A percentile compares a stretch with the other conserved stretches of the same genome.
Conservation (phyloP, 2,113 vertebrate species). For the Saguinus imperator region DNA sequence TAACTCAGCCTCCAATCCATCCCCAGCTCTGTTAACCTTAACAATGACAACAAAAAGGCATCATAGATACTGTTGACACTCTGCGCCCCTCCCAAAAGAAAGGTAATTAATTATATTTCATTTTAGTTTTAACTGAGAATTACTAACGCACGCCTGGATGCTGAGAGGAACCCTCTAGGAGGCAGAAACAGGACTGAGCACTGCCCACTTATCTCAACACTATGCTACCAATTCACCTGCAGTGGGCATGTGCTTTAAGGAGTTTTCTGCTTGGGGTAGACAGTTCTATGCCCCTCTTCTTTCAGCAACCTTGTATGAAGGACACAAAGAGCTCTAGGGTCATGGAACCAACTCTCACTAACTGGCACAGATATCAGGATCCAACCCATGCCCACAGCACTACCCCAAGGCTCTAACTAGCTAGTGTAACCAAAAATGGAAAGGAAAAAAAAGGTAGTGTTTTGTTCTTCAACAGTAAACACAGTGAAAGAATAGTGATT, state of each 20-base stretch:
- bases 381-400: background rate
- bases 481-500: background rate
- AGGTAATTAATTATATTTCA: background rate
- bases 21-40: background rate
- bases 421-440: background rate
- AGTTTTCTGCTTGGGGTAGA: background rate
- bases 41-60: background rate
- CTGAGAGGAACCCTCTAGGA: background rate
- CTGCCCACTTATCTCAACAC: accelerated
- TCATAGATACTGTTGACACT: background rate
- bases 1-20: background rate
- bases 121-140: background rate
- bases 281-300: background rate
- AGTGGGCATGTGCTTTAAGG: background rate
- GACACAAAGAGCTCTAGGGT: background rate
- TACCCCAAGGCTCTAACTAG: background rate
- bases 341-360: background rate
- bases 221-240: background rate
- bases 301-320: background rate
- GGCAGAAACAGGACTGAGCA: background rate
- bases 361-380: background rate
- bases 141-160: background rate
- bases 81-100: background rate
- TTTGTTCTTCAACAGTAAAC: background rate
- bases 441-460: background rate